These are phyloP conservation scores for Hyperoplus lanceolatus DNA, from an alignment of 2,797 vertebrate species.

Conservation along the genomic window DNA sequence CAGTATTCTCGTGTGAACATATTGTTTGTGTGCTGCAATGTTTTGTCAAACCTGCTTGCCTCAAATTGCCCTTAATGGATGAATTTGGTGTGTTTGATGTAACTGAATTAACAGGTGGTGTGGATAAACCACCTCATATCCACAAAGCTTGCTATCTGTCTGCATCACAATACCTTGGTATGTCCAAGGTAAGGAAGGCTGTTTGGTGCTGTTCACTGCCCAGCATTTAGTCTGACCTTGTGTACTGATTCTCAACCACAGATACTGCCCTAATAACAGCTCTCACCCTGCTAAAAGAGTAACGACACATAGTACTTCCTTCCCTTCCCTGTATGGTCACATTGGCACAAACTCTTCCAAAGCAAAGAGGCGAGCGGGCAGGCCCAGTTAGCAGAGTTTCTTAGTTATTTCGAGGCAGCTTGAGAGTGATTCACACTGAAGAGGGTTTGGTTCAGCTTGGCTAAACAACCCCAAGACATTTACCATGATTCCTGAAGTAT, in stretches of 20 bases:
- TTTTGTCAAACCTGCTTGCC: neutral
- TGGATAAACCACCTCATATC: neutral
- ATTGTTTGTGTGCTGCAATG: neutral
- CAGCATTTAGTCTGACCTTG: slow-evolving; percentile 64
- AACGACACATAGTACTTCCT: slow-evolving; percentile 39
- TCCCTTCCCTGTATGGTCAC: slow-evolving; percentile 57
- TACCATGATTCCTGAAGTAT: slow-evolving; percentile 34
- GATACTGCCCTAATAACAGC: slow-evolving; percentile 74
- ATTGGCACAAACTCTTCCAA: slow-evolving; percentile 55
- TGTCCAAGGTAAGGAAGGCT: slow-evolving; percentile 3
- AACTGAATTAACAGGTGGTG: neutral
- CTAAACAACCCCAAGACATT: slow-evolving; percentile 43
- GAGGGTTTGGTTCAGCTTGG: slow-evolving; percentile 37
- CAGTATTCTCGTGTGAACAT: too few relatives aligned
- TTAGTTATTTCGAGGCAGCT: slow-evolving; percentile 37
- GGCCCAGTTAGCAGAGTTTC: slow-evolving; percentile 26
- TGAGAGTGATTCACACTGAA: slow-evolving; percentile 50
- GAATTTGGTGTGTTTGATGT: neutral
- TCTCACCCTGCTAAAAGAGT: slow-evolving; percentile 49
- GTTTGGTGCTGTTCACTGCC: slow-evolving; percentile 26
- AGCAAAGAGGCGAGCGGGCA: slow-evolving; percentile 32
- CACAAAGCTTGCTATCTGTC: neutral
- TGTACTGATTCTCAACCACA: slow-evolving; percentile 61
- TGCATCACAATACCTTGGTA: slow-evolving; percentile 11
- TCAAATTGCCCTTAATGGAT: neutral